Conservation (phyloP, 2,797 vertebrate genomes). For the Pangasius macronema region DNA sequence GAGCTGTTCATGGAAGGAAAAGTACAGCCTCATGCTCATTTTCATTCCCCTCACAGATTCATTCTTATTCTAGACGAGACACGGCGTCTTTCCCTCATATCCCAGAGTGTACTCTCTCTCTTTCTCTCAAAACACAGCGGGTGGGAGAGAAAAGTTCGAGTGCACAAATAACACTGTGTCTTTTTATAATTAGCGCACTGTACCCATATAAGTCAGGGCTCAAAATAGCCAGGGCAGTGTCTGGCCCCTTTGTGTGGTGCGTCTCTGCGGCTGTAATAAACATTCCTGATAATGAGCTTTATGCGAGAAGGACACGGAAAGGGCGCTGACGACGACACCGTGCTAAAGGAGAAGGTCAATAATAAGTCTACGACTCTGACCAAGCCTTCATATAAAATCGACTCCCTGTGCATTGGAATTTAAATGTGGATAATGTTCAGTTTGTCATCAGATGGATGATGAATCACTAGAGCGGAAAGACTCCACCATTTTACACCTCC, state of each 20-base stretch:
- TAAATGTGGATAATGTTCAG: background rate
- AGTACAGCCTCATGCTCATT: slow-evolving; percentile 30
- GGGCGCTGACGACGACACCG: background rate
- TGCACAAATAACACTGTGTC: slow-evolving; percentile 43
- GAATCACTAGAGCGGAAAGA: background rate
- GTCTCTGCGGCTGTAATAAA: slow-evolving; percentile 49
- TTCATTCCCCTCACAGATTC: slow-evolving; percentile 50
- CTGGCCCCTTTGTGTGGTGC: slow-evolving; percentile 1
- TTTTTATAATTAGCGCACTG: slow-evolving; percentile 50
- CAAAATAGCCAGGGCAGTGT: slow-evolving; percentile 30
- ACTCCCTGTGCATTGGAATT: background rate
- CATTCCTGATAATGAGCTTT: slow-evolving; percentile 59
- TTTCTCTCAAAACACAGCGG: slow-evolving; percentile 25
- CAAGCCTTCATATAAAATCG: background rate
- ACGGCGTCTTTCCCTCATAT: slow-evolving; percentile 43
- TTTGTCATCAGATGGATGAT: background rate
- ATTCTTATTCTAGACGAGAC: slow-evolving; percentile 53
- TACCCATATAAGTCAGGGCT: slow-evolving; percentile 40
- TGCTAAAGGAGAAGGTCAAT: background rate
- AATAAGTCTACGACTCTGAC: no score
- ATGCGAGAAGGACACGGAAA: slow-evolving; percentile 33
- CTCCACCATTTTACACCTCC: background rate
- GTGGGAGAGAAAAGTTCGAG: slow-evolving; percentile 47
- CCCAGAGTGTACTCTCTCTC: slow-evolving; percentile 11
- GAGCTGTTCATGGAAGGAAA: slow-evolving; percentile 44